A percentile compares a stretch with the other conserved stretches of the same genome.
Evolutionary conservation across 2,888 invertebrate species (phyloP).

Genomic region (Cancer borealis): DNA sequence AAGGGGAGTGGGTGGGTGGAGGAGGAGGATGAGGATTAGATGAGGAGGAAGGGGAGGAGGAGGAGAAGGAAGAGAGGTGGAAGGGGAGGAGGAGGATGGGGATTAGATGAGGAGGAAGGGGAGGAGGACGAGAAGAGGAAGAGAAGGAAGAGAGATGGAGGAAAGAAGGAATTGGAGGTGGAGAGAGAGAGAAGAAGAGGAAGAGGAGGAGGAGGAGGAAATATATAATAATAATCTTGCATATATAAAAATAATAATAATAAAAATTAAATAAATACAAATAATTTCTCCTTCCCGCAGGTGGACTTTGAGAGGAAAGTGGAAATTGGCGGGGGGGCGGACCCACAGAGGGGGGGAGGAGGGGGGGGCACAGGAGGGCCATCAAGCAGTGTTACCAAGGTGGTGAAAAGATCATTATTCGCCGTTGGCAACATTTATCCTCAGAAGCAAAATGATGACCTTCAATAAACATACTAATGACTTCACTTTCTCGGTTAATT

Average conservation of each 20-base stretch:
- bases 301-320: slow-evolving; percentile 83
- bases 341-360: slow-evolving; percentile 45
- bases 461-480: slow-evolving; percentile 96
- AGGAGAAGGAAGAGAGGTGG: too few relatives aligned
- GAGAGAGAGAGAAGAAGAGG: neutral
- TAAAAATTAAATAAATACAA: neutral
- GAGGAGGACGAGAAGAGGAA: too few relatives aligned
- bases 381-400: slow-evolving; percentile 79
- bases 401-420: slow-evolving; percentile 92
- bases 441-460: slow-evolving; percentile 98
- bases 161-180: too few relatives aligned
- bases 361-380: too few relatives aligned
- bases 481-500: slow-evolving; percentile 94
- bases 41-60: too few relatives aligned
- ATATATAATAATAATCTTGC: neutral
- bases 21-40: neutral
- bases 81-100: too few relatives aligned
- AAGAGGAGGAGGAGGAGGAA: neutral
- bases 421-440: slow-evolving; percentile 96
- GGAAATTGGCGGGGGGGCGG: slow-evolving; percentile 79
- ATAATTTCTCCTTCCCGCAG: slow-evolving; percentile 79
- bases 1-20: neutral
- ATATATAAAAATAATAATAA: neutral
- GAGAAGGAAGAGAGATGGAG: neutral
- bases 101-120: neutral